Percentiles rank a stretch among this genome's conserved stretches.
Evolutionary conservation across 1,140 invertebrate species (phyloP).

Genomic region (Drosophila lowei): DNA sequence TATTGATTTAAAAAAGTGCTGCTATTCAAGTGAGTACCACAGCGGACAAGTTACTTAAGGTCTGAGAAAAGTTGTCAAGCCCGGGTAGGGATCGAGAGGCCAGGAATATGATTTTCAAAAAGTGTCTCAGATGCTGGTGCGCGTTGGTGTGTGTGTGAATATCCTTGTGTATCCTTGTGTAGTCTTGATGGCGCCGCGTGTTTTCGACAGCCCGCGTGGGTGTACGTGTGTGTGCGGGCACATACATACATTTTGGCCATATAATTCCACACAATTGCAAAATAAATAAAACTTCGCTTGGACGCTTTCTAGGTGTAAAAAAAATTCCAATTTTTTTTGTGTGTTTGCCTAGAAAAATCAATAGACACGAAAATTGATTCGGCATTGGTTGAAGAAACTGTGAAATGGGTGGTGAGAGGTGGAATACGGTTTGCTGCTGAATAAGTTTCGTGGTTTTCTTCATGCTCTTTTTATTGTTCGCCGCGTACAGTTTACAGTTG

Average conservation of each 20-base stretch:
- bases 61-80: background rate
- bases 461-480: background rate
- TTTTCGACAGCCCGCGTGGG: constrained; percentile 52
- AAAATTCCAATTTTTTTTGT: constrained; percentile 18
- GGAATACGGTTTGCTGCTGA: background rate
- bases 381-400: constrained; percentile 1
- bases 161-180: constrained; percentile 66
- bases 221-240: constrained; percentile 28
- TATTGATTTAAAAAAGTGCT: constrained; percentile 73
- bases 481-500: constrained; percentile 48
- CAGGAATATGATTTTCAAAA: constrained; percentile 7
- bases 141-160: constrained; percentile 20
- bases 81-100: background rate
- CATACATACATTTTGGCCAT: constrained; percentile 30
- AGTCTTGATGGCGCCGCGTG: constrained; percentile 78
- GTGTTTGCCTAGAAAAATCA: constrained; percentile 60
- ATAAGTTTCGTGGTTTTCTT: background rate
- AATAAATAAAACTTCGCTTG: constrained; percentile 13
- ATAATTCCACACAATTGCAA: constrained; percentile 1
- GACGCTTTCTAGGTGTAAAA: constrained; percentile 3
- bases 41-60: background rate
- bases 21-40: constrained; percentile 72
- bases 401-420: background rate
- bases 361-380: constrained; percentile 37
- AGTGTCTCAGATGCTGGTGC: constrained; percentile 15